Evolutionary conservation across 35 echinoderm and acorn worm genomes (phyloP).

Genomic region (Lytechinus variegatus): DNA sequence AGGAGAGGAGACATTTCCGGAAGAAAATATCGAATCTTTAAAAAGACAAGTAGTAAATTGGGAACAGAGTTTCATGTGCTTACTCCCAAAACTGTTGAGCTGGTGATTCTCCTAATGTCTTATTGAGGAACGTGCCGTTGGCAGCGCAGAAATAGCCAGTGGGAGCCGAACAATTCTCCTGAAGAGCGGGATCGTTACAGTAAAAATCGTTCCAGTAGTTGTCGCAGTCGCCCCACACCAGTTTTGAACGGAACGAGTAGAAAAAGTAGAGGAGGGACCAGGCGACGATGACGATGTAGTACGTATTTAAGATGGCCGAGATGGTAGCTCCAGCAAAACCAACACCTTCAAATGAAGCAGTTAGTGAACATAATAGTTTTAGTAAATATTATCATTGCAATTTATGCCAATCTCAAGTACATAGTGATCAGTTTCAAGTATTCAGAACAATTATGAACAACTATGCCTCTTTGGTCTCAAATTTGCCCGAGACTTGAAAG

Average conservation of each 20-base stretch:
- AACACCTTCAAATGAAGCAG: constrained; percentile 54
- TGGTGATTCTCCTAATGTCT: constrained; percentile 66
- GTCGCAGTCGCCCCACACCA: constrained; percentile 73
- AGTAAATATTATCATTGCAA: neutral
- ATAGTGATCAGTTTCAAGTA: no score
- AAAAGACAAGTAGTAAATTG: neutral
- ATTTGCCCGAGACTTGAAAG: no score
- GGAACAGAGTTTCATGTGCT: constrained; percentile 25
- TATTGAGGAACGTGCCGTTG: constrained; percentile 60
- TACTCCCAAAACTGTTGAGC: constrained; percentile 96
- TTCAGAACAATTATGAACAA: no score
- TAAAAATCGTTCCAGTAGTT: constrained; percentile 72
- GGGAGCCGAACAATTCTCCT: constrained; percentile 37
- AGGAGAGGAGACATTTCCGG: neutral
- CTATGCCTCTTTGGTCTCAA: no score
- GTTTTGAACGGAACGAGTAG: constrained; percentile 64
- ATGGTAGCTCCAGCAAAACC: constrained; percentile 79
- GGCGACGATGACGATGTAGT: constrained; percentile 86
- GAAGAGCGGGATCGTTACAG: constrained; percentile 67
- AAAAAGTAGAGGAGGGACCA: constrained; percentile 87
- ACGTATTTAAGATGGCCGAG: constrained; percentile 71
- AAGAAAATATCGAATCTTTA: neutral
- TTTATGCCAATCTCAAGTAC: no score
- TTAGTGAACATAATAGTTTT: neutral
- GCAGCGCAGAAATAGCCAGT: constrained; percentile 50